Percentiles rank a stretch among this genome's conserved stretches.
Conservation (phyloP, 2,797 vertebrate genomes). For the Lagocephalus sceleratus region DNA sequence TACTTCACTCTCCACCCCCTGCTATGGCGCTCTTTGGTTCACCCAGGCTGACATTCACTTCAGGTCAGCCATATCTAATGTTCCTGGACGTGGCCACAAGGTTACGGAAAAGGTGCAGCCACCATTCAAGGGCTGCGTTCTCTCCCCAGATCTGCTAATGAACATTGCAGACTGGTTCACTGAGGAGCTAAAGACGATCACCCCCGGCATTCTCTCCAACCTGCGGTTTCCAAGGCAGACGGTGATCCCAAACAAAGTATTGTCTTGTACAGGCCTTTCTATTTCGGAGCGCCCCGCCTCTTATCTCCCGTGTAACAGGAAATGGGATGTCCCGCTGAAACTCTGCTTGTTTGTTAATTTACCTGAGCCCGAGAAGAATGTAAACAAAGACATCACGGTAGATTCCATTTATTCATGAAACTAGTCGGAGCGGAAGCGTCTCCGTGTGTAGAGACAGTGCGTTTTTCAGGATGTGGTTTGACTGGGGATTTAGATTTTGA, state of each 20-base stretch:
- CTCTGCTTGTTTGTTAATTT: conserved; percentile 1
- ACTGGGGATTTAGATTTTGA: conserved; percentile 47
- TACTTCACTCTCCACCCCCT: conserved; percentile 27
- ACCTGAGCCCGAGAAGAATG: background rate
- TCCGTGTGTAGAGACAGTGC: conserved; percentile 44
- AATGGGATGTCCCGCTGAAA: conserved; percentile 31
- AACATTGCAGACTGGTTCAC: conserved; percentile 77
- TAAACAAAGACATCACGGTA: background rate
- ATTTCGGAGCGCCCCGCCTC: conserved; percentile 38
- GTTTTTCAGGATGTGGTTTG: conserved; percentile 67
- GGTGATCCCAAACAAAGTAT: conserved; percentile 48
- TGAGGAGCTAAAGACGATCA: conserved; percentile 64
- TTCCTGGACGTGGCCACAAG: conserved; percentile 51
- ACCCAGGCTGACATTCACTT: conserved; percentile 68
- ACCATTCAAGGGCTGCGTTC: conserved; percentile 46
- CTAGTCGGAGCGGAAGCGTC: no score
- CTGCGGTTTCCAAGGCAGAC: conserved; percentile 30
- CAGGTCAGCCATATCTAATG: conserved; percentile 80
- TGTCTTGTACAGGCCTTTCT: conserved; percentile 55
- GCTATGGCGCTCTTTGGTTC: conserved; percentile 26
- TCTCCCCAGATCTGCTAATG: conserved; percentile 71
- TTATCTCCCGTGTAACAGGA: conserved; percentile 36
- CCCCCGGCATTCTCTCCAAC: conserved; percentile 27
- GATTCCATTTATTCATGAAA: background rate
- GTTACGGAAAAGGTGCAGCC: conserved; percentile 60